Base-by-base conservation (phyloP, 2,797 vertebrate species). In the Emydoidea blandingii region DNA sequence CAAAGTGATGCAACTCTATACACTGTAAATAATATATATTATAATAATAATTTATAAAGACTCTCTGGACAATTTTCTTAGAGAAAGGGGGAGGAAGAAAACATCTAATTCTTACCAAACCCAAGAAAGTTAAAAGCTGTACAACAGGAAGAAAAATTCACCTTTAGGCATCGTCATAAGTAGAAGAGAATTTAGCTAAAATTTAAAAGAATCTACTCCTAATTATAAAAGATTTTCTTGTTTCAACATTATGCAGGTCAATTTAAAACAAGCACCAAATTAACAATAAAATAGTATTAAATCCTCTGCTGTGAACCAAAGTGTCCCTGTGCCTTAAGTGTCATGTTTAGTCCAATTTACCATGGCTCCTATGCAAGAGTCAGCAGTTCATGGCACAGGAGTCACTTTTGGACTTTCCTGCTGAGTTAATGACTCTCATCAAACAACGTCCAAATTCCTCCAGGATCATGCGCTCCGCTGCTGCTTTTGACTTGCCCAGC, bases 391-490 rank as follows among this genome's bases (percentile, higher is more conserved):
- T 99, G 94, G 99, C 98, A 97, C 99, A 98, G 88, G 99, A 98
- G 98, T 99, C 99, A 80, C 98, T 98, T 98, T 99, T 99, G 83
- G 99, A 99, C 98, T 99, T 99, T 91, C 99, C 99, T 9, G 99
- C 99, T 1, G 99, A 99, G 98, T 98, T 99, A 97, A 99, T 99
- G 89, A 99, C 99, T 83, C 99, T 99, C 99, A 99, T 99, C 95
- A 99, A 98, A 91, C 99, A 99, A 94, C 99, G 99, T 94, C 99
- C 99, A n/a, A 99, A 99, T 97, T 99, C 99, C 97, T 99, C 99
- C 96, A 99, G 98, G 97, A 99, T 99, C 98, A 99, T 98, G 92
- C 99, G 97, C 97, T 99, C 99, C 0, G 99, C 99, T 2, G 98
- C 98, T 2, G 98, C 98, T 97, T 99, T 99, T 10, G 99, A 98